Conservation (phyloP, 2,797 vertebrate species). For the Hydrophis major region DNA sequence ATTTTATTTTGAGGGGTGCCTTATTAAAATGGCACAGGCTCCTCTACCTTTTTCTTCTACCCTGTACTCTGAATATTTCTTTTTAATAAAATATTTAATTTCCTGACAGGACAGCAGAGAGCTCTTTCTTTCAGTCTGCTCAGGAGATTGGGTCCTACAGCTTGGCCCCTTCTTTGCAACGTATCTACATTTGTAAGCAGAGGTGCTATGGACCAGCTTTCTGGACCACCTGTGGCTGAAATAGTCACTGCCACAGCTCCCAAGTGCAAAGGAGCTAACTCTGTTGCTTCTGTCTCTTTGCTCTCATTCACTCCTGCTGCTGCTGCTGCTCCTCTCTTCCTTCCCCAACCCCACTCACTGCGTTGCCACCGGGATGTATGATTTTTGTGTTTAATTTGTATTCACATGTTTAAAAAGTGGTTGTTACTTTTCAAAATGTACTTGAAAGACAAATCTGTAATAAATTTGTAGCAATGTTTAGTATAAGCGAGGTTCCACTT, state of each 20-base stretch:
- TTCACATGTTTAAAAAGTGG: constrained; percentile 31
- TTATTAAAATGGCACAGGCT: neutral
- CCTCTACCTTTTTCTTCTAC: neutral
- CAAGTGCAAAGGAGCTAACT: neutral
- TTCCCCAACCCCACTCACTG: neutral
- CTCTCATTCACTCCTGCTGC: neutral
- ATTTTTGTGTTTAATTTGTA: constrained; percentile 28
- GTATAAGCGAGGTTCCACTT: neutral
- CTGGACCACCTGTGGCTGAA: constrained; percentile 13
- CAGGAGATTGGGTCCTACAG: constrained; percentile 6
- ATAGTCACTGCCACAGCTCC: constrained; percentile 13
- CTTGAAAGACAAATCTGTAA: constrained; percentile 41
- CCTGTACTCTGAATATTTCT: neutral
- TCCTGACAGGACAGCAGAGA: neutral
- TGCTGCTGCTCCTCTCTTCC: neutral
- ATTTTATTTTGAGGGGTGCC: neutral
- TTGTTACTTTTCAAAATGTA: constrained; percentile 44
- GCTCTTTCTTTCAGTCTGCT: constrained; percentile 19
- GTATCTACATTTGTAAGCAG: constrained; percentile 35
- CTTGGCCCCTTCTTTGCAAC: constrained; percentile 20
- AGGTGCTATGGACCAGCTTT: constrained; percentile 30
- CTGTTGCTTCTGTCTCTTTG: constrained; percentile 12
- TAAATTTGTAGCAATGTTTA: constrained; percentile 46
- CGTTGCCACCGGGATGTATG: constrained; percentile 14
- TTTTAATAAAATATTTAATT: constrained; percentile 7